Base-by-base conservation (phyloP, 2,797 vertebrate species). In the Apogon talboti region DNA sequence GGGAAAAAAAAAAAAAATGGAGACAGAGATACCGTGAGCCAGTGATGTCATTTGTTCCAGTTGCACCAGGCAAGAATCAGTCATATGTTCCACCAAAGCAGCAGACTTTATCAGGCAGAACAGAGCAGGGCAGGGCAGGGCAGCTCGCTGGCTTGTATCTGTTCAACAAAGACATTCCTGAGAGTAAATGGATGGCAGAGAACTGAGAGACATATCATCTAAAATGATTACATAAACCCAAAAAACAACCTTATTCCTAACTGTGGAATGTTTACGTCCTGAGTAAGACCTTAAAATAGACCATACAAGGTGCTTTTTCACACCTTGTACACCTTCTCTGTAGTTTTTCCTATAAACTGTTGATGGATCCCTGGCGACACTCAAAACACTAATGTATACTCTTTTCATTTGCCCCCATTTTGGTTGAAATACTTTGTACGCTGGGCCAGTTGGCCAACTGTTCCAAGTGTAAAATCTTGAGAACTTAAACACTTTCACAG, bases 11-110 rank as follows among this genome's bases (percentile, higher is more conserved):
- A 75, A 66, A 49, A n/a, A 42, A 33, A 48, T 18, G 56, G 28
- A 21, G 74, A 84, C 62, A 75, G 71, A 90, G 89, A 92, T 91
- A 90, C 83, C 56, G 30, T 18, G 62, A 85, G 79, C 56, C 70
- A 49, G 72, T 94, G 91, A 92, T 91, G 91, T 94, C 83, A 94
- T 92, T 90, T 91, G 81, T 93, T 93, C 92, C 92, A 91, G 42
- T 78, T 76, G 74, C 83, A 87, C 72, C 79, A 86, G 78, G 87
- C 78, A 77, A 81, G 83, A 83, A 60, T 78, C 78, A 83, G 80
- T 91, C 89, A 91, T 87, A 91, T 89, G 88, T 91, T 91, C 90
- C 87, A 84, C 76, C 66, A 54, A 69, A 76, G 76, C 68, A 69
- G 71, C 65, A 77, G 77, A 63, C 71, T 85, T 88, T 90, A 91